phyloP scores from a whole-genome alignment of 1,140 invertebrate genomes.

The Macrostomum lignano region DNA sequence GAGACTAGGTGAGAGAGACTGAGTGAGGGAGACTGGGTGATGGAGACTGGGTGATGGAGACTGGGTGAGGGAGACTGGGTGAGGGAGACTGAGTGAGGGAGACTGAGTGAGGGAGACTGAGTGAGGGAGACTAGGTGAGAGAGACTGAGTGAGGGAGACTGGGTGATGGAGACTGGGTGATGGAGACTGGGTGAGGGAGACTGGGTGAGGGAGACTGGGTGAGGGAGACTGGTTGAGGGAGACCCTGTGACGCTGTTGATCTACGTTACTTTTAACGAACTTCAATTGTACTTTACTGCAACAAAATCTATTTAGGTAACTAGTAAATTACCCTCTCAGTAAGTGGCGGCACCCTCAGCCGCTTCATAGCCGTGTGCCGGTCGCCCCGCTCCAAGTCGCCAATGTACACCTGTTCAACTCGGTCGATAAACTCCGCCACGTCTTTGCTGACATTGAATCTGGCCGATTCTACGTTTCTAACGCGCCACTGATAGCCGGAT shows the following conservation, averaged over 20 bases:
- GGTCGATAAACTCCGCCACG: constrained; percentile 73
- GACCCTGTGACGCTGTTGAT: background rate
- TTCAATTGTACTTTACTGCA: background rate
- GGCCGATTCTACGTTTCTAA: constrained; percentile 62
- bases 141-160: too few species aligned
- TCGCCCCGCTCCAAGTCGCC: constrained; percentile 73
- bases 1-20: too few species aligned
- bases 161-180: too few species aligned
- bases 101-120: too few species aligned
- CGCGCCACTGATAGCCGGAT: constrained; percentile 42
- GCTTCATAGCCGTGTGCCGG: constrained; percentile 81
- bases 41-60: too few species aligned
- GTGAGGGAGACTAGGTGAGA: too few species aligned
- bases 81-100: too few species aligned
- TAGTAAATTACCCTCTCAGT: background rate
- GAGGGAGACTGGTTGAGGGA: too few species aligned
- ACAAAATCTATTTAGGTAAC: background rate
- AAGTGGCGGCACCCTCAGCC: constrained; percentile 67
- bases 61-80: too few species aligned
- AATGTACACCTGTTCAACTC: constrained; percentile 56
- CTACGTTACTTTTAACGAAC: background rate
- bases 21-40: too few species aligned
- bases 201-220: too few species aligned
- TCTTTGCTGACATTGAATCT: constrained; percentile 88
- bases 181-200: too few species aligned